Evolutionary conservation across 2,113 vertebrate species (phyloP).

Genomic region (Stigmatopora argus): DNA sequence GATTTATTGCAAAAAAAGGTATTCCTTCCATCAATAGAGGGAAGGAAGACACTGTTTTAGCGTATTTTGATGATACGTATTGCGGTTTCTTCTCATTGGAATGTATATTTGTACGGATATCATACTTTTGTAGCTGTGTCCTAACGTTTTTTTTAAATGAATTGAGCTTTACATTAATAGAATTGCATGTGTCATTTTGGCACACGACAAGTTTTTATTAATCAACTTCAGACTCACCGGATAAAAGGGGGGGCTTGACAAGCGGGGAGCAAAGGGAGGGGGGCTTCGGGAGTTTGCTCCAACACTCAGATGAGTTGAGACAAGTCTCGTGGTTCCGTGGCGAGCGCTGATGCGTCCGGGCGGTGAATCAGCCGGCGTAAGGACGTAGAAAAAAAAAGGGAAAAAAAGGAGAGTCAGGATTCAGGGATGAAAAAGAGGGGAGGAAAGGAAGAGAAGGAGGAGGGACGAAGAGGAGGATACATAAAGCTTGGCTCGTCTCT

Average conservation of each 20-base stretch:
- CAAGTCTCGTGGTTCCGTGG: conserved; percentile 62
- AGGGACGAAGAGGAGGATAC: conserved; percentile 55
- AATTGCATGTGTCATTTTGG: background rate
- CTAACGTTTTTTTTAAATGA: background rate
- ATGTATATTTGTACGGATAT: background rate
- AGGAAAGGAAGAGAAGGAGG: conserved; percentile 29
- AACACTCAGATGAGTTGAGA: conserved; percentile 55
- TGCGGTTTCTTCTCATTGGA: background rate
- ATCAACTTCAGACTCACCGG: background rate
- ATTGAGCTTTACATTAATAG: background rate
- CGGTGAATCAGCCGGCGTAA: conserved; percentile 58
- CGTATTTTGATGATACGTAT: background rate
- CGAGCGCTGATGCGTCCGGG: conserved; percentile 62
- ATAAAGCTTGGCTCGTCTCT: conserved; percentile 65
- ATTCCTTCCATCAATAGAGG: background rate
- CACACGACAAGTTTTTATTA: background rate
- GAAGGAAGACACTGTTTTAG: background rate
- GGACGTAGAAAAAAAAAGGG: conserved; percentile 24
- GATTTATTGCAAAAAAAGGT: background rate
- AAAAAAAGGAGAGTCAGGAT: conserved; percentile 16
- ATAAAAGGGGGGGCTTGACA: conserved; percentile 4
- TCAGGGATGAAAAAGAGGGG: conserved; percentile 23
- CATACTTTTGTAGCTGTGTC: background rate
- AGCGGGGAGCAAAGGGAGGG: conserved; percentile 23
- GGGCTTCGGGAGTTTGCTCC: conserved; percentile 16